Evolutionary conservation across 2,888 invertebrate species (phyloP).

Genomic region (Nasonovia ribisnigri): DNA sequence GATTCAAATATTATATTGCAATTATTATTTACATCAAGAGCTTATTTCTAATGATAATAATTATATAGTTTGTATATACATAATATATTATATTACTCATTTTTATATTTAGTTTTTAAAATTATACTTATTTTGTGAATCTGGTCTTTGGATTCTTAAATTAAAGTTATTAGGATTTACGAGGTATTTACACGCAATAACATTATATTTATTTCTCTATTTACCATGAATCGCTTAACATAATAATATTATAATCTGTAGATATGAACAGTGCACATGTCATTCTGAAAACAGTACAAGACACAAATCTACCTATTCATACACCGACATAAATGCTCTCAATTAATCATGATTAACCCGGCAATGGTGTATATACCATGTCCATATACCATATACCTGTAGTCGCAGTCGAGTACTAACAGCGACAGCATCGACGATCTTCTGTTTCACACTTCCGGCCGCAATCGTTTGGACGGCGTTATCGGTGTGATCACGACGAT

Average conservation of each 20-base stretch:
- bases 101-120: neutral
- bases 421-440: neutral
- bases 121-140: neutral
- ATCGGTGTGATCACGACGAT: neutral
- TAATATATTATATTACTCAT: neutral
- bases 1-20: no score
- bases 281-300: neutral
- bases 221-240: neutral
- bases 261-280: neutral
- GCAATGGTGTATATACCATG: neutral
- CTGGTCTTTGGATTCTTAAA: neutral
- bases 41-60: no score
- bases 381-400: neutral
- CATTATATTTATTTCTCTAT: neutral
- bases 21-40: no score
- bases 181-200: neutral
- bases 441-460: neutral
- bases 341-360: neutral
- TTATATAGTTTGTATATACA: no score
- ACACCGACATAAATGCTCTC: neutral
- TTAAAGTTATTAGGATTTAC: neutral
- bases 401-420: neutral
- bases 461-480: neutral
- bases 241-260: neutral
- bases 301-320: neutral